phyloP scores from a whole-genome alignment of 1,140 invertebrate species.

The Hyles vespertilio region DNA sequence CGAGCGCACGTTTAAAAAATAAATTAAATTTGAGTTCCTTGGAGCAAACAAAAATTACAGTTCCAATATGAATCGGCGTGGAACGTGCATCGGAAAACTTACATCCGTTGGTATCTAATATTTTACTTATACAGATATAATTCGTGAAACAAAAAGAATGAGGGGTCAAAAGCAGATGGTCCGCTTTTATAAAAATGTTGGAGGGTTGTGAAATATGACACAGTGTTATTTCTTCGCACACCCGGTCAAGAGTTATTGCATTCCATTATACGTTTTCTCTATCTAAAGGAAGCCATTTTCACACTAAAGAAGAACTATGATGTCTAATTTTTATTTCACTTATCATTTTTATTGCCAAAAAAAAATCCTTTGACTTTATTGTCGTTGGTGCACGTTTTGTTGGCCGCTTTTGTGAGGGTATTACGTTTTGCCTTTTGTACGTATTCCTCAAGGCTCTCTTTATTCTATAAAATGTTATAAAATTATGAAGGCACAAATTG shows the following conservation, averaged over 20 bases:
- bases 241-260: conserved; percentile 75
- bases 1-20: too few relatives aligned
- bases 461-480: neutral
- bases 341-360: conserved; percentile 54
- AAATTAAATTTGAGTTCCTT: too few relatives aligned
- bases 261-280: conserved; percentile 75
- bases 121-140: conserved; percentile 69
- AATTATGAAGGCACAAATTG: neutral
- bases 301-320: conserved; percentile 70
- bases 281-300: conserved; percentile 75
- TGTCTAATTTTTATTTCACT: conserved; percentile 70
- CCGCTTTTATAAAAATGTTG: conserved; percentile 74
- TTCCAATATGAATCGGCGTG: conserved; percentile 20
- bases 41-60: conserved; percentile 10
- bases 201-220: conserved; percentile 75
- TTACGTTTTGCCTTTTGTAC: neutral
- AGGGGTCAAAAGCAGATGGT: conserved; percentile 75
- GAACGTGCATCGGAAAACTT: conserved; percentile 32
- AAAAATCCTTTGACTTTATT: neutral
- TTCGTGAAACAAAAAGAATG: conserved; percentile 72
- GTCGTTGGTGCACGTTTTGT: conserved; percentile 1
- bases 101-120: conserved; percentile 38
- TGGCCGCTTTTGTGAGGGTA: neutral
- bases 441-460: too few relatives aligned
- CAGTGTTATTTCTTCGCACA: conserved; percentile 75